Evolutionary conservation across 2,888 invertebrate species (phyloP), one percentile per base, ranked within the genome.

Genomic region (Drosophila kanekoi): DNA sequence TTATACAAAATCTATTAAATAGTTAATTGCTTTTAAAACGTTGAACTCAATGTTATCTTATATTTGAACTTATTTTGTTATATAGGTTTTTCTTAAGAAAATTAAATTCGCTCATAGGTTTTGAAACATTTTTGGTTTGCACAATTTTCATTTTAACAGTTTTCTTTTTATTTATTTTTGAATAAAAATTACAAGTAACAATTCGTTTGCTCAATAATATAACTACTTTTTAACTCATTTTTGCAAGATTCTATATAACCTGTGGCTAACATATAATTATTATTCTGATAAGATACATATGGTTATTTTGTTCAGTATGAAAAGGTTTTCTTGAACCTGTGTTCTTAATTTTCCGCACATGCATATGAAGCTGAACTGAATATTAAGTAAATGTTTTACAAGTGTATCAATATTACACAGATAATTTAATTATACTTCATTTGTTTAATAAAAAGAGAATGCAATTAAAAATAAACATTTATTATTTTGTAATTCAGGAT

Each of bases 21-120:
- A 85, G 81, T 83, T 74, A 89, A 87, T 83, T 89, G 81, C 89
- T 89, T 89, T 74, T 65, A 77, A 61, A 81, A 47, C 38, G 37
- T 66, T n/a, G 33, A 59, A 41, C 60, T 51, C 44, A 48, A 43
- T 41, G 41, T 38, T 65, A 67, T 74, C 54, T 66, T 73, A 82
- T 67, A 59, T 71, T 65, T 58, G 63, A 68, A 70, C 69, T 73
- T 56, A 77, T 73, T 58, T 68, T 76, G 72, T 77, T 77, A 71
- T 65, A 71, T 58, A 71, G 41, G 71, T 66, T 63, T 72, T 59
- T 63, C 59, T 72, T 72, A 73, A 72, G 67, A 81, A 84, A 79
- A 87, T 75, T 85, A 85, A 85, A 85, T 85, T 85, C 85, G 85
- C 76, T 85, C 78, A 79, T 72, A 79, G 74, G 53, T 79, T 18